Evolutionary conservation across 2,113 vertebrate species (phyloP).

Genomic region (zebrafish (Danio rerio)): DNA sequence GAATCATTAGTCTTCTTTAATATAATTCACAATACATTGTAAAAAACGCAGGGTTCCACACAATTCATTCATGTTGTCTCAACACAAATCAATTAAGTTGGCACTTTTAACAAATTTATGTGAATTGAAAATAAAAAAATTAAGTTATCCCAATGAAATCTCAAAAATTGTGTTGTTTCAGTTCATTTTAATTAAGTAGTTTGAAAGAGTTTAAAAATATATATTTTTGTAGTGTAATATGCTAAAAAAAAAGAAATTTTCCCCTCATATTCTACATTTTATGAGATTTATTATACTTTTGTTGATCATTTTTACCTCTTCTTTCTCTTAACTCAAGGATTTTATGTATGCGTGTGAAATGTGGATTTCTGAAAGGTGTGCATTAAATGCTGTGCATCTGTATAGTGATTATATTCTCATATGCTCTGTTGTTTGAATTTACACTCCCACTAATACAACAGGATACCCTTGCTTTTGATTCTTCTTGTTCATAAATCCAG

Average conservation of each 20-base stretch:
- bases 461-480: neutral
- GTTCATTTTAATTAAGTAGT: no score
- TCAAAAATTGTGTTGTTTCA: no score
- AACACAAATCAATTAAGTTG: no score
- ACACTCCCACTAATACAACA: neutral
- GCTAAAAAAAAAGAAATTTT: no score
- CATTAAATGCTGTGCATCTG: neutral
- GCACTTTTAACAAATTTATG: no score
- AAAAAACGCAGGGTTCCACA: no score
- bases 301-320: neutral
- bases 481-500: conserved; percentile 1
- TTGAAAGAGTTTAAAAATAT: no score
- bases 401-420: neutral
- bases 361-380: neutral
- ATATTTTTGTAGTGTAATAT: no score
- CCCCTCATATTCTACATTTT: no score
- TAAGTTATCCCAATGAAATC: no score
- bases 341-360: neutral
- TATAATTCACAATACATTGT: neutral
- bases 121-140: no score
- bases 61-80: no score
- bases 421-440: neutral
- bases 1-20: neutral
- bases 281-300: neutral
- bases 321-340: neutral